Evolutionary conservation across 2,888 invertebrate genomes (phyloP), one percentile per base, ranked within the genome.

Genomic region (Drosophila kokeensis): DNA sequence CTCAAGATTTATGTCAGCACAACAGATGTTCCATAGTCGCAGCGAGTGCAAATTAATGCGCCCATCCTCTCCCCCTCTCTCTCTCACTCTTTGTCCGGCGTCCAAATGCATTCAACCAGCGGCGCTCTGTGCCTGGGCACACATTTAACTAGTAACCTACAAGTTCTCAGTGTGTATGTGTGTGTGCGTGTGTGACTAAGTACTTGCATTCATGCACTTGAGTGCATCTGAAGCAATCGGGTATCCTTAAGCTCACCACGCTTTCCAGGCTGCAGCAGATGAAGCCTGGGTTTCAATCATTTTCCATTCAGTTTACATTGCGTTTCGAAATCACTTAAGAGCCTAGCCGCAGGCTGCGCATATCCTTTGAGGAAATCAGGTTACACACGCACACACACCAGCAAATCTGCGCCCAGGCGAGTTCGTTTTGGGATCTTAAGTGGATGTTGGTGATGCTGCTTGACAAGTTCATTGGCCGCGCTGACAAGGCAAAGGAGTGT

Each of bases 1-100:
- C 87, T 91, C 87, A 83, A 90, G 91, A 88, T 88, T 91, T 88
- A 88, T 88, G 91, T 88, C 91, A 91, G 89, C 71, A 70, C 87
- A 88, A 88, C 88, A 88, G 88, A 91, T 88, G 88, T 90, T 91
- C 73, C 75, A 52, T 40, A 53, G 73, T 36, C 65, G 27, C 24
- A 24, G 71, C 50, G 77, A 76, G 89, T 83, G 88, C 72, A 88
- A 80, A 72, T 73, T 79, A 83, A 87, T 82, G 78, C 59, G 45
- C 42, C 70, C 72, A 32, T 32, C 32, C 52, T 15, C 69, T 40
- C 30, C n/a, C 13, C 11, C 52, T 0, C 18, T 54, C 5, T 24
- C 15, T 13, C 2, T 34, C 2, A 4, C 34, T 11, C 34, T 24
- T 38, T 21, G 70, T 68, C 38, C 52, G 27, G 21, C 55, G 40